A percentile compares a stretch with the other conserved stretches of the same genome.
These are phyloP conservation scores for Gallinago paraguaiae DNA, from an alignment of 2,113 vertebrate genomes.

Conservation along the genomic window DNA sequence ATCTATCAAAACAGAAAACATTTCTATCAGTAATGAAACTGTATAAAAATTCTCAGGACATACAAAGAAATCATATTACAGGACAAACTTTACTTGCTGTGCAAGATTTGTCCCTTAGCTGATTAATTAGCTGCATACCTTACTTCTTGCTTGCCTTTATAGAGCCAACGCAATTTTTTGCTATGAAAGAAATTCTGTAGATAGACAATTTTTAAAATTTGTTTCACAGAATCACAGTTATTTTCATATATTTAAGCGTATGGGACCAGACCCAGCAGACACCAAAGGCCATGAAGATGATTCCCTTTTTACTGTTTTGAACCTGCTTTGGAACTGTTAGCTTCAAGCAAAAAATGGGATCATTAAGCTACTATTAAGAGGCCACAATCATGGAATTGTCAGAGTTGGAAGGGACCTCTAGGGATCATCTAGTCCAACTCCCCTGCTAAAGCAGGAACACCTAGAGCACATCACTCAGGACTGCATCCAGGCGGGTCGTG, in stretches of 20 bases:
- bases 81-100: not conserved
- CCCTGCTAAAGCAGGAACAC: too few relatives aligned
- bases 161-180: not conserved
- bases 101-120: not conserved
- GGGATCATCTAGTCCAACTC: too few relatives aligned
- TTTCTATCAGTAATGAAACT: not conserved
- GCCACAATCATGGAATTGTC: not conserved
- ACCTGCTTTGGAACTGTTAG: not conserved
- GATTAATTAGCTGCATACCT: not conserved
- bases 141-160: not conserved
- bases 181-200: not conserved
- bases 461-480: too few relatives aligned
- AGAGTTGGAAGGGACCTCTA: too few relatives aligned
- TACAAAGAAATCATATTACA: not conserved
- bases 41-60: not conserved
- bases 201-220: not conserved
- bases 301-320: not conserved
- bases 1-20: constrained; percentile 75
- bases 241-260: not conserved
- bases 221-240: not conserved
- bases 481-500: too few relatives aligned
- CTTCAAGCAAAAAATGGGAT: not conserved
- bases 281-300: not conserved
- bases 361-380: not conserved
- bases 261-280: not conserved